phyloP scores from a whole-genome alignment of 2,888 invertebrate genomes.

The Xestia c-nigrum region DNA sequence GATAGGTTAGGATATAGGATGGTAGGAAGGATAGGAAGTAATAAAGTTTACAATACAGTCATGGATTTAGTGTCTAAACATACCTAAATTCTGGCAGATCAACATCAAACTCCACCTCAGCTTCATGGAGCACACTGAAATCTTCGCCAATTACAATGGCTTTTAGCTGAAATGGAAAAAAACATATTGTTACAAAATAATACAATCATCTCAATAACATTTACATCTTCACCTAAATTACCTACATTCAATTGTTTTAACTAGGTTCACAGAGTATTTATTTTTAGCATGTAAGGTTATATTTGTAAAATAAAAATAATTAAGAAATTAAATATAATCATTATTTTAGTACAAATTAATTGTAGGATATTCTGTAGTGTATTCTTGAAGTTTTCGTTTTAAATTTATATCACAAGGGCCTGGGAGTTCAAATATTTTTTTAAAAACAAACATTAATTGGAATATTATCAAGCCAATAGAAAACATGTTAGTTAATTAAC shows the following conservation, averaged over 20 bases:
- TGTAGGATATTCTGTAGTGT: background rate
- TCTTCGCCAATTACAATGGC: conserved; percentile 95
- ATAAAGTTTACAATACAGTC: background rate
- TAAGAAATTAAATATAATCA: background rate
- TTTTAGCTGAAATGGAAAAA: conserved; percentile 94
- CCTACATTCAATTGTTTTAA: background rate
- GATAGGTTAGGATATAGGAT: no score
- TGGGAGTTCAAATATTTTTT: background rate
- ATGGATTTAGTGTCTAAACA: background rate
- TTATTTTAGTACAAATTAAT: background rate
- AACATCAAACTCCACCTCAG: conserved; percentile 96
- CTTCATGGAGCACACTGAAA: conserved; percentile 94
- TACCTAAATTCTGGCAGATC: conserved; percentile 98
- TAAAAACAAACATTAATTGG: background rate
- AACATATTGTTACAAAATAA: background rate
- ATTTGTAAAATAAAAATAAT: background rate
- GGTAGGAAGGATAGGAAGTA: no score
- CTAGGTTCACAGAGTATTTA: background rate
- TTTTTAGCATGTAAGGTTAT: background rate
- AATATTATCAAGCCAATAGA: background rate
- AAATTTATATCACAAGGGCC: background rate
- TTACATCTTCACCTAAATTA: background rate
- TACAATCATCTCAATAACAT: background rate
- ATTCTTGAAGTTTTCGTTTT: background rate
- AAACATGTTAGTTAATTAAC: background rate